Evolutionary conservation across 1,140 invertebrate species (phyloP).

Genomic region (Ladona fulva): DNA sequence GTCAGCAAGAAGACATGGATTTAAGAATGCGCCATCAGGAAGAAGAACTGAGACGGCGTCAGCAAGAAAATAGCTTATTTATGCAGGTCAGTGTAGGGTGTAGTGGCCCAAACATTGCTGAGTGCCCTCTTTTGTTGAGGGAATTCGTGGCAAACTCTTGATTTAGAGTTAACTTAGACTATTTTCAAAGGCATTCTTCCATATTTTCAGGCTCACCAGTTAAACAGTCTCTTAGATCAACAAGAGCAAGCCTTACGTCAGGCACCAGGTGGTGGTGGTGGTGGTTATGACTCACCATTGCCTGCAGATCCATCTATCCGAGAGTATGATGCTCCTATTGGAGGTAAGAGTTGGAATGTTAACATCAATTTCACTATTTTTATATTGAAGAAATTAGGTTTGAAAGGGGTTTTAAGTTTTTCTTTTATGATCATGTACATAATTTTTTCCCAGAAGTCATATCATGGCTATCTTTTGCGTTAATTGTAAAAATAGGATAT

Average conservation of each 20-base stretch:
- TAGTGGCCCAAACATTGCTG: too few relatives aligned
- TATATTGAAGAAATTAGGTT: too few relatives aligned
- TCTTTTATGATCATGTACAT: too few relatives aligned
- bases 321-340: conserved; percentile 5
- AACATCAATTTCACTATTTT: too few relatives aligned
- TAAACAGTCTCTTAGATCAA: conserved; percentile 50
- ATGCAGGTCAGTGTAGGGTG: conserved; percentile 50
- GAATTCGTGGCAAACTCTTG: too few relatives aligned
- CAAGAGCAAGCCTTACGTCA: conserved; percentile 44
- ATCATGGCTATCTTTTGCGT: background rate
- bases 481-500: too few relatives aligned
- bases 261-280: conserved; percentile 25
- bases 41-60: conserved; percentile 68
- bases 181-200: background rate
- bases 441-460: too few relatives aligned
- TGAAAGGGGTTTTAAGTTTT: too few relatives aligned
- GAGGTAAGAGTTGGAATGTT: background rate
- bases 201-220: conserved; percentile 42
- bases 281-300: conserved; percentile 22
- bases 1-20: conserved; percentile 65
- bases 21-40: conserved; percentile 65
- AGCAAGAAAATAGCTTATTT: conserved; percentile 72
- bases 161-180: too few relatives aligned
- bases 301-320: background rate
- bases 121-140: too few relatives aligned